phyloP scores from a whole-genome alignment of 2,797 vertebrate species.

The Bucorvus abyssinicus region DNA sequence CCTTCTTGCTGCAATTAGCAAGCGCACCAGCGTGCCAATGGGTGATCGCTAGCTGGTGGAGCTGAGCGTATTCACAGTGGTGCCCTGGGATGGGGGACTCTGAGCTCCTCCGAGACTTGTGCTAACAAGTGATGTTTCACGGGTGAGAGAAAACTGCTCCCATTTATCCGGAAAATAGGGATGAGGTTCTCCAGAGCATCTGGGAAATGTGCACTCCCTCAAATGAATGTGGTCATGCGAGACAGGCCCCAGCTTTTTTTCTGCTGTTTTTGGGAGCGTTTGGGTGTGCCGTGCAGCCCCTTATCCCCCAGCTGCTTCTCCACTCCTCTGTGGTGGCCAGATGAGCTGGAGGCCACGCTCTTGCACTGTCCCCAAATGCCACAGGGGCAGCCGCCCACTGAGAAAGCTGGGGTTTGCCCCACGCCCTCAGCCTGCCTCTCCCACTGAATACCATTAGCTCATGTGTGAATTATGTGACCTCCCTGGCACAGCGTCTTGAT shows the following conservation, averaged over 20 bases:
- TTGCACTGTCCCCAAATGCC: background rate
- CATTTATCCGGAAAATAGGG: background rate
- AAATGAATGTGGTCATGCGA: rapidly evolving
- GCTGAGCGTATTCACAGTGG: background rate
- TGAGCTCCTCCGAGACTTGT: background rate
- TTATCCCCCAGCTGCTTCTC: background rate
- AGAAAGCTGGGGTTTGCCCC: background rate
- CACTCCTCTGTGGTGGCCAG: background rate
- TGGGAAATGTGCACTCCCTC: background rate
- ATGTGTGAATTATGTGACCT: background rate
- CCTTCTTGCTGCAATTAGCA: background rate
- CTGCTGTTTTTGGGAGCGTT: background rate
- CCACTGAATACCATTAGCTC: background rate
- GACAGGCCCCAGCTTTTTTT: background rate
- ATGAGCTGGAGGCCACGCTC: background rate
- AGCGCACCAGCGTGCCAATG: background rate
- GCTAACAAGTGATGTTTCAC: background rate
- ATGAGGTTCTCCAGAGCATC: background rate
- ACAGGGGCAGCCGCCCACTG: background rate
- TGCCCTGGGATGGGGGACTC: background rate
- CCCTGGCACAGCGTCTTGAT: background rate
- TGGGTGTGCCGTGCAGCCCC: background rate
- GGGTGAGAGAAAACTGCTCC: background rate
- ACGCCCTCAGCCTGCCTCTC: background rate
- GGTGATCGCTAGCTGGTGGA: background rate